These are phyloP conservation scores for Cremastinae sp. DNA, from an alignment of 2,888 invertebrate genomes.

Conservation along the genomic window DNA sequence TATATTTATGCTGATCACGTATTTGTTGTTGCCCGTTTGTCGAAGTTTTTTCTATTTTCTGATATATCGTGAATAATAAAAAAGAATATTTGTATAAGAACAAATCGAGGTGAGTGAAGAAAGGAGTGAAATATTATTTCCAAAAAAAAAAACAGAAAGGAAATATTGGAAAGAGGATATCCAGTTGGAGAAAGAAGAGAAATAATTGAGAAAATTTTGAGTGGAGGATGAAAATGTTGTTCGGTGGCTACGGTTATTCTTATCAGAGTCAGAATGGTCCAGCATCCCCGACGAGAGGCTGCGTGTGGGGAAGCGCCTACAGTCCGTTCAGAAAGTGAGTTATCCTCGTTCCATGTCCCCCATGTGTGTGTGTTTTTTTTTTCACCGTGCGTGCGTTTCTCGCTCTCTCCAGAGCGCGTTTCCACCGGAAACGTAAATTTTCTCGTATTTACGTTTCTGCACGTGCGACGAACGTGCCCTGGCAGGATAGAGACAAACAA, in stretches of 20 bases:
- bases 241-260: constrained; percentile 73
- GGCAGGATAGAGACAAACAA: constrained; percentile 13
- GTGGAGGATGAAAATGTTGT: constrained; percentile 71
- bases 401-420: constrained; percentile 6
- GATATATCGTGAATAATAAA: neutral
- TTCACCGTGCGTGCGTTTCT: constrained; percentile 1
- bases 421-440: constrained; percentile 4
- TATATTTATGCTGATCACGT: constrained; percentile 50
- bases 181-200: neutral
- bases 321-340: constrained; percentile 78
- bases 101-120: neutral
- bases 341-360: neutral
- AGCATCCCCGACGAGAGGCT: constrained; percentile 71
- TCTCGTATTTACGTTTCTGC: neutral
- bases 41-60: constrained; percentile 35
- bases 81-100: constrained; percentile 4
- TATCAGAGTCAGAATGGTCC: constrained; percentile 71
- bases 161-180: neutral
- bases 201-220: neutral
- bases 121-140: neutral
- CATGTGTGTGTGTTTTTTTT: neutral
- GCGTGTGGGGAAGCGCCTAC: constrained; percentile 74
- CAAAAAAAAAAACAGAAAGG: neutral
- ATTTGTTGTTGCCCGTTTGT: constrained; percentile 51
- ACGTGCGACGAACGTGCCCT: constrained; percentile 9